Evolutionary conservation across 1,140 invertebrate genomes (phyloP).

Genomic region (Drosophila chauvacae): DNA sequence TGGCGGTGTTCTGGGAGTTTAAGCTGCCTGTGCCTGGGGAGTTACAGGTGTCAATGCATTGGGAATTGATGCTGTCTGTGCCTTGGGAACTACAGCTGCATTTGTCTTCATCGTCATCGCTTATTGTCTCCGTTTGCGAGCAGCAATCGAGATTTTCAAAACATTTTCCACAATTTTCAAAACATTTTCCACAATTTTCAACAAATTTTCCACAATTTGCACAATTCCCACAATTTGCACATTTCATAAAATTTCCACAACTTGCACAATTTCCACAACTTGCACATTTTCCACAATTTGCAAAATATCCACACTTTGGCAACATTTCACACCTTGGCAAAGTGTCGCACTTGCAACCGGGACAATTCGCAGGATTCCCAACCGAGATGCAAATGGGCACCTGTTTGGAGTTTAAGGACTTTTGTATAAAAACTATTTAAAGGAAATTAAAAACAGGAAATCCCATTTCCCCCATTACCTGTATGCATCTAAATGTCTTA

Average conservation of each 20-base stretch:
- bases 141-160: no score
- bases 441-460: not conserved
- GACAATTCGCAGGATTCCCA: not conserved
- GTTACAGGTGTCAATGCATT: not conserved
- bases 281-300: no score
- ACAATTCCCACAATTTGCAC: no score
- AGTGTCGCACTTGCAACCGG: not conserved
- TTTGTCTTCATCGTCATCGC: not conserved
- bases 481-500: conserved; percentile 18
- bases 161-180: no score
- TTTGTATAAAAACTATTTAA: no score
- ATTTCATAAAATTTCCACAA: no score
- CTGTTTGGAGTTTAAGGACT: not conserved
- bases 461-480: not conserved
- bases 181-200: no score
- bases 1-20: not conserved
- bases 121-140: not conserved
- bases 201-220: no score
- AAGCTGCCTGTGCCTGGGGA: not conserved
- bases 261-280: no score
- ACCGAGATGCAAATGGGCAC: conserved; percentile 28
- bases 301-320: no score
- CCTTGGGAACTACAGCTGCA: not conserved
- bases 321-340: no score
- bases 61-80: not conserved